Conservation (phyloP, 1,140 invertebrate genomes). For the Papilio helenus region DNA sequence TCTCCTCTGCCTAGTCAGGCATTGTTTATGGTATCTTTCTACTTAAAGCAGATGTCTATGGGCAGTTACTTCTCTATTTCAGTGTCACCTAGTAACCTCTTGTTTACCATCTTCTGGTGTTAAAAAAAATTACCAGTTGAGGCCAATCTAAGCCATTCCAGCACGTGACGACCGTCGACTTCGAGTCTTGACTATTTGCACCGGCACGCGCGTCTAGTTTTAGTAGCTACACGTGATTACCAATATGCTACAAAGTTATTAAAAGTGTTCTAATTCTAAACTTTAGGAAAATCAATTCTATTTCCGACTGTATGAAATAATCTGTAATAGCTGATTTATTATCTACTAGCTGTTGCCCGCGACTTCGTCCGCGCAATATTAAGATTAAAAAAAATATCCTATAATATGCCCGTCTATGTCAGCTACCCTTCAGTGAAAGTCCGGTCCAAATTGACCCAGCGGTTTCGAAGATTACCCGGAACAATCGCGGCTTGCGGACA, state of each 20-base stretch:
- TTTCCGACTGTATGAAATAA: neutral
- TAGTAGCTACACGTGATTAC: neutral
- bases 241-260: neutral
- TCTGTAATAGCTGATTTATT: neutral
- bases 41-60: neutral
- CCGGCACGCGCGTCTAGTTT: neutral
- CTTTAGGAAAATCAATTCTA: neutral
- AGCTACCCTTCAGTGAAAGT: too few relatives aligned
- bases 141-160: neutral
- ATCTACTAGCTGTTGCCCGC: too few relatives aligned
- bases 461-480: too few relatives aligned
- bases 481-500: too few relatives aligned
- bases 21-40: neutral
- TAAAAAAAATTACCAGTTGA: neutral
- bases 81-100: neutral
- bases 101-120: neutral
- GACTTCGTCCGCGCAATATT: too few relatives aligned
- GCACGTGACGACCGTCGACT: neutral
- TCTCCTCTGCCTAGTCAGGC: neutral
- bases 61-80: neutral
- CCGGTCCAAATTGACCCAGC: too few relatives aligned
- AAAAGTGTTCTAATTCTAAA: neutral
- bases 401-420: too few relatives aligned
- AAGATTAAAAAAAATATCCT: too few relatives aligned
- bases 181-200: neutral